Conservation (phyloP, 30 jellyfish, hydroid and myxozoan genomes). For the Hydractinia echinata region DNA sequence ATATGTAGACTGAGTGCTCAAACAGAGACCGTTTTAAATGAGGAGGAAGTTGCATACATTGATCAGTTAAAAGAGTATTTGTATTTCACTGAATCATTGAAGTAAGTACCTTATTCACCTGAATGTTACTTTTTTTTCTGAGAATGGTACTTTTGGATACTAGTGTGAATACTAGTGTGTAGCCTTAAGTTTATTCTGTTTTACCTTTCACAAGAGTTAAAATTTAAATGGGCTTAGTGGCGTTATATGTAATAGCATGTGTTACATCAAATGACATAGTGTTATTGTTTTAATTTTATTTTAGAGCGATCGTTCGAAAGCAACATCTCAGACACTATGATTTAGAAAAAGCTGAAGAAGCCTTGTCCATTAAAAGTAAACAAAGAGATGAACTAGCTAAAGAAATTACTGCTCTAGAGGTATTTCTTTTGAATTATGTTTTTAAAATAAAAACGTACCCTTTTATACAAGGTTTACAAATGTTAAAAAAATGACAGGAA, state of each 20-base stretch:
- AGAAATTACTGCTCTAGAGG: slow-evolving; percentile 53
- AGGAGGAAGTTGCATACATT: slow-evolving; percentile 74
- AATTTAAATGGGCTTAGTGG: too few relatives aligned
- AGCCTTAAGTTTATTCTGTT: too few relatives aligned
- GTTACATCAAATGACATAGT: too few relatives aligned
- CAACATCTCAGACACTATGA: slow-evolving; percentile 77
- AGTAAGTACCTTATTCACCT: slow-evolving; percentile 23
- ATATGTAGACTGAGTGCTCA: slow-evolving; percentile 35
- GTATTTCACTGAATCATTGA: slow-evolving; percentile 75
- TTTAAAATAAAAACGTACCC: too few relatives aligned
- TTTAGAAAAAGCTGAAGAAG: slow-evolving; percentile 81
- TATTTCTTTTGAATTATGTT: not conserved
- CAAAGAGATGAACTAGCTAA: slow-evolving; percentile 62
- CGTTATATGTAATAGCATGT: too few relatives aligned
- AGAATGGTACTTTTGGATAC: too few relatives aligned
- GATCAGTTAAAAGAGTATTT: slow-evolving; percentile 85
- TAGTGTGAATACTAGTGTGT: too few relatives aligned
- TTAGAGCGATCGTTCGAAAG: slow-evolving; percentile 76
- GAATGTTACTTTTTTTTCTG: not conserved
- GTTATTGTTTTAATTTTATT: not conserved
- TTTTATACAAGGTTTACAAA: too few relatives aligned
- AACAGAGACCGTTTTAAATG: slow-evolving; percentile 56
- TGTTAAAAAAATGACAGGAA: too few relatives aligned
- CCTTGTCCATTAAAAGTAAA: slow-evolving; percentile 45
- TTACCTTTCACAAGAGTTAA: too few relatives aligned